These are phyloP conservation scores for Isotomurus palustris DNA, from an alignment of 2,888 invertebrate genomes.

Conservation along the genomic window DNA sequence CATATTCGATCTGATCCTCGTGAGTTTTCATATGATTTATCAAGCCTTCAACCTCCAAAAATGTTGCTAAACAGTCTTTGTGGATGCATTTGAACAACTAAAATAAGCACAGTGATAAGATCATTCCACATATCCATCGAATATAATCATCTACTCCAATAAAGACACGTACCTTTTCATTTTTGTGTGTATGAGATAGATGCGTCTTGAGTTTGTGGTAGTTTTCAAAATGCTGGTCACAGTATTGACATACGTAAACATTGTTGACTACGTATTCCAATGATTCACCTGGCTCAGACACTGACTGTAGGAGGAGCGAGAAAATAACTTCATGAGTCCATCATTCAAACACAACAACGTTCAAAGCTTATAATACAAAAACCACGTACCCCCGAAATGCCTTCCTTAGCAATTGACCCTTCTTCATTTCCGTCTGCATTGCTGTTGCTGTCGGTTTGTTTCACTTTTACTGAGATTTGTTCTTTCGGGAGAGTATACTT, in stretches of 20 bases:
- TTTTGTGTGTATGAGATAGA: conserved; percentile 52
- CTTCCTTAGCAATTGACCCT: too few species aligned
- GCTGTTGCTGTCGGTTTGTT: too few species aligned
- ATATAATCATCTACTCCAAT: too few species aligned
- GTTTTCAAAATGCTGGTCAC: conserved; percentile 51
- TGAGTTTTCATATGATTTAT: conserved; percentile 59
- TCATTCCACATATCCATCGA: too few species aligned
- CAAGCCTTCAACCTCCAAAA: conserved; percentile 59
- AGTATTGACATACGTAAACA: conserved; percentile 55
- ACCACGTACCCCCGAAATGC: neutral
- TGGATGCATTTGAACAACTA: conserved; percentile 64
- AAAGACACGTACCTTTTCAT: conserved; percentile 51
- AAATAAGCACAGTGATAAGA: conserved; percentile 21
- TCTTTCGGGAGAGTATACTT: conserved; percentile 56
- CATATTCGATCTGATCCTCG: conserved; percentile 57
- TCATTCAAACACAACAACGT: too few species aligned
- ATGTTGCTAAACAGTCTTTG: conserved; percentile 59
- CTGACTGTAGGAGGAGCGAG: too few species aligned
- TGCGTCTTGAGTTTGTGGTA: conserved; percentile 55
- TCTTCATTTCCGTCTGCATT: too few species aligned
- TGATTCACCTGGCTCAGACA: too few species aligned
- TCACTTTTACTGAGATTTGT: conserved; percentile 50
- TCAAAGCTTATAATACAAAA: neutral
- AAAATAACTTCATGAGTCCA: too few species aligned
- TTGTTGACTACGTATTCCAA: conserved; percentile 51